A percentile compares a stretch with the other conserved stretches of the same genome.
Conservation (phyloP, 1,140 invertebrate genomes). For the Aplysia californica region DNA sequence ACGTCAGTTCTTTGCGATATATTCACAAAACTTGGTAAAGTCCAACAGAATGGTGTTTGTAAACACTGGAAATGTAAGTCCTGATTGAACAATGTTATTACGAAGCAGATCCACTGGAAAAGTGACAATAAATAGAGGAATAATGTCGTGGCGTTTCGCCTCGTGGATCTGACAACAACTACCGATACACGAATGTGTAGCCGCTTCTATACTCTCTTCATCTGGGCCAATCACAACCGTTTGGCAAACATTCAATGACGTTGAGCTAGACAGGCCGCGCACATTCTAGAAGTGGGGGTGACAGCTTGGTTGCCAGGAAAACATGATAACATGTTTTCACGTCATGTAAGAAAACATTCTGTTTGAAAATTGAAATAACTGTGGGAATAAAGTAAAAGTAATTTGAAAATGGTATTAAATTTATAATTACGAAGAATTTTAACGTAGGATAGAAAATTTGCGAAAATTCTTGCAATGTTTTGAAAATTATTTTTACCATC, state of each 20-base stretch:
- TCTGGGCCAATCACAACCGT: conserved; percentile 21
- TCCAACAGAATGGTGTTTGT: background rate
- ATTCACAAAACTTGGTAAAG: background rate
- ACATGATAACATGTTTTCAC: background rate
- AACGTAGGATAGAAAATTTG: too few relatives aligned
- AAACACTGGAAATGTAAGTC: background rate
- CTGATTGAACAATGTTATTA: background rate
- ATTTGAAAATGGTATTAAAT: background rate
- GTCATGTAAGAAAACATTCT: background rate
- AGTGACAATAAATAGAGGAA: background rate
- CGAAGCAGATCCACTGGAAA: background rate
- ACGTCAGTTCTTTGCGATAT: background rate
- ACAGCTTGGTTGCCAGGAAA: background rate
- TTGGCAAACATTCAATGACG: conserved; percentile 30
- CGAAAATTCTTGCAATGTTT: background rate
- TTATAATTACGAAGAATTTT: background rate
- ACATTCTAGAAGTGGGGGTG: background rate
- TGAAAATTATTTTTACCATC: background rate
- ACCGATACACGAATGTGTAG: background rate
- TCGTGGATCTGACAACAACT: background rate
- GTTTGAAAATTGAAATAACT: background rate
- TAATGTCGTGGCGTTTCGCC: too few relatives aligned
- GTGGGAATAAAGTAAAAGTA: background rate
- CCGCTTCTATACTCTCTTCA: conserved; percentile 10
- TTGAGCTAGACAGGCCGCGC: background rate